Evolutionary conservation across 1,140 invertebrate genomes (phyloP), one percentile per base, ranked within the genome.

Genomic region (Eurosta solidaginis): DNA sequence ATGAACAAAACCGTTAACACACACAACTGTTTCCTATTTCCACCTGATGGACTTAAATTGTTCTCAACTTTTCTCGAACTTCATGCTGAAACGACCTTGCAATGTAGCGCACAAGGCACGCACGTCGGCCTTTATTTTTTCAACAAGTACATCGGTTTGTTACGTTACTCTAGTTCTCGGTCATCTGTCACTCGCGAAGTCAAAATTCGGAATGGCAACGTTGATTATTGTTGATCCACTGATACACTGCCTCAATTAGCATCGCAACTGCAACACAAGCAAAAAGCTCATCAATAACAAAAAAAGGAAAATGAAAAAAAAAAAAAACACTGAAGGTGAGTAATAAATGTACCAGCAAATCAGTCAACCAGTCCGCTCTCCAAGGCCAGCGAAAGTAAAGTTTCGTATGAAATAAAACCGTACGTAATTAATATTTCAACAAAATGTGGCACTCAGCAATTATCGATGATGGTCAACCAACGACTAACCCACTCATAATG

Each of bases 201-300:
- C 33, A 22, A 68, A 68, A 22, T 68, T 68, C 14, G 59, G 59
- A 68, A 68, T 68, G 59, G 12, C 59, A 29, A 42, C 59, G n/a
- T n/a, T n/a, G 59, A 68, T 40, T 40, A 33, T 10, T 40, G 59
- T 20, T 68, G 59, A 68, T 68, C 59, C 59, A 68, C 54, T 59
- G 20, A 74, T 74, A 44, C 73, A 74, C 74, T 75, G 42, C 12
- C 47, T 45, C 74, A 75, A 75, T 50, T 47, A 75, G 40, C 1
- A 47, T n/a, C 9, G n/a, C 45, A n/a, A 47, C 45, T n/a, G 45
- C 45, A 47, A n/a, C 45, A 47, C n/a, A n/a, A n/a, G n/a, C n/a
- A n/a, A n/a, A n/a, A n/a, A n/a, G 14, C 50, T 29, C 59, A 20
- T 20, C 59, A 33, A 59, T 54, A 25, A 44, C 33, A 74, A 36